Conservation (phyloP, 2,113 vertebrate species). For the Perca fluviatilis region DNA sequence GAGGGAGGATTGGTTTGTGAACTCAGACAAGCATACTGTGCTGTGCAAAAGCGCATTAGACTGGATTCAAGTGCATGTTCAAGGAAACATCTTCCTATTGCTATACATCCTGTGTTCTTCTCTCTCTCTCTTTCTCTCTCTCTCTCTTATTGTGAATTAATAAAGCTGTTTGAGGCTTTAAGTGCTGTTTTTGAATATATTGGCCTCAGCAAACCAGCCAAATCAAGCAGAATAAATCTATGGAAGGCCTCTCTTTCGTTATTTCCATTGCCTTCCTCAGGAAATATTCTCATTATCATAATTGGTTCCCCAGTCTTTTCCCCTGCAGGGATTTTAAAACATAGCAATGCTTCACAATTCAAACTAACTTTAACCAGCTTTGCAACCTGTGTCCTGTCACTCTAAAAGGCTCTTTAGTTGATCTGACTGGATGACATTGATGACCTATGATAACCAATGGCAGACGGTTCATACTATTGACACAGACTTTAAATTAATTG, state of each 20-base stretch:
- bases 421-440: constrained; percentile 89
- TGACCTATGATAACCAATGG: constrained; percentile 85
- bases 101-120: constrained; percentile 22
- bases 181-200: constrained; percentile 72
- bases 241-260: constrained; percentile 58
- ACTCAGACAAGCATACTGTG: constrained; percentile 67
- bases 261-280: constrained; percentile 72
- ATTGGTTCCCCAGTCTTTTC: constrained; percentile 75
- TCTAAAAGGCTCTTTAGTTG: constrained; percentile 91
- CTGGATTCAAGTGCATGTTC: constrained; percentile 77
- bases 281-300: constrained; percentile 85
- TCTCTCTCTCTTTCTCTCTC: constrained; percentile 18
- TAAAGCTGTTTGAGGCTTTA: constrained; percentile 76
- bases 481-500: constrained; percentile 66
- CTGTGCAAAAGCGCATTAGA: constrained; percentile 75
- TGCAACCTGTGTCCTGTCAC: constrained; percentile 87
- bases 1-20: constrained; percentile 76
- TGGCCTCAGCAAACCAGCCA: constrained; percentile 65
- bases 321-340: constrained; percentile 64
- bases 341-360: constrained; percentile 74
- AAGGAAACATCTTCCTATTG: constrained; percentile 63
- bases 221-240: constrained; percentile 80
- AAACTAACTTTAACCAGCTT: constrained; percentile 87
- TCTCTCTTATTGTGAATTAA: constrained; percentile 66
- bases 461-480: constrained; percentile 70